These are phyloP conservation scores for Andrena bicolor DNA, from an alignment of 2,888 invertebrate species.

Conservation along the genomic window DNA sequence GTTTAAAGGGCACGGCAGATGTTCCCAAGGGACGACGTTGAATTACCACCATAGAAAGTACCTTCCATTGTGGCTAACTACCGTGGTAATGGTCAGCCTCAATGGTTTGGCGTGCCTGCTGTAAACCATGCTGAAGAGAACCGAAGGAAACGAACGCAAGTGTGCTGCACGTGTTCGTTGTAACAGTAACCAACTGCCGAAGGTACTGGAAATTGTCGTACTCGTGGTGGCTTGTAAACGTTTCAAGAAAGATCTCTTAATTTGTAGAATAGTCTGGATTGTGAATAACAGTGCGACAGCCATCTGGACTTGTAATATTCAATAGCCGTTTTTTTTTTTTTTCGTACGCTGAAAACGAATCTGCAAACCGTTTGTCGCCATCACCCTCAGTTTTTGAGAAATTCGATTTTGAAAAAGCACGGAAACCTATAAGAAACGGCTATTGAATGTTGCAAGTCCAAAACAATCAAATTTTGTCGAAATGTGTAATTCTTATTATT, in stretches of 20 bases:
- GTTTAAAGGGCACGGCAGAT: not conserved
- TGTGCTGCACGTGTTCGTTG: slow-evolving; percentile 57
- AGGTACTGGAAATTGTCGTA: slow-evolving; percentile 9
- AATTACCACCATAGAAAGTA: slow-evolving; percentile 16
- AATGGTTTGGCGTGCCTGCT: slow-evolving; percentile 17
- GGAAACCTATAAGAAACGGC: too few relatives aligned
- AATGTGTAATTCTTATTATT: too few relatives aligned
- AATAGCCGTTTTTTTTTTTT: too few relatives aligned
- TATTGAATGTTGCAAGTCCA: too few relatives aligned
- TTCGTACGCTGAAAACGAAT: too few relatives aligned
- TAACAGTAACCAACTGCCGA: slow-evolving; percentile 32
- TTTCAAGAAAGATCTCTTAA: not conserved
- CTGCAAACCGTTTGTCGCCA: too few relatives aligned
- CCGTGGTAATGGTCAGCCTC: slow-evolving; percentile 5
- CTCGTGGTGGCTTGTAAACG: not conserved
- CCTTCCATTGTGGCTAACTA: slow-evolving; percentile 16
- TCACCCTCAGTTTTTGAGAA: too few relatives aligned
- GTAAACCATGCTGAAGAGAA: slow-evolving; percentile 43
- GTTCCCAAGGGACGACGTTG: not conserved
- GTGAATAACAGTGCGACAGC: not conserved
- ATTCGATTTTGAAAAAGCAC: too few relatives aligned
- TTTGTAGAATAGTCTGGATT: not conserved
- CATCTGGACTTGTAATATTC: too few relatives aligned
- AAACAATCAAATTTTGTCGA: too few relatives aligned
- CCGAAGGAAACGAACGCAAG: slow-evolving; percentile 47